Evolutionary conservation across 2,797 vertebrate genomes (phyloP).

Genomic region (Pangasius sanitwongsei): DNA sequence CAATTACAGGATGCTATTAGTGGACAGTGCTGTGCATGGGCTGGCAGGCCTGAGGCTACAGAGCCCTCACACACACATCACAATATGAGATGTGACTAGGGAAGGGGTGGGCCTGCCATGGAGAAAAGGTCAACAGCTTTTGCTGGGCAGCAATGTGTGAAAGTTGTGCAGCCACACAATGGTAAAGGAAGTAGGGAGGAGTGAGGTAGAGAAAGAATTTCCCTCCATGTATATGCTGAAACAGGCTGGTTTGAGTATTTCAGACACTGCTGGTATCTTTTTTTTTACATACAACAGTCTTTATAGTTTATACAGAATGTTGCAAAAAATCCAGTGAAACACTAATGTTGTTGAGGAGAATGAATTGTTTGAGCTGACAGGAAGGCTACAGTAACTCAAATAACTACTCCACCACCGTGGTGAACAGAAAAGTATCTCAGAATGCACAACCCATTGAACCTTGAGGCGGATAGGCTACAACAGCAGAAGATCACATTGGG

Average conservation of each 20-base stretch:
- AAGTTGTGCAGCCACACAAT: slow-evolving; percentile 65
- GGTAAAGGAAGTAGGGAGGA: slow-evolving; percentile 62
- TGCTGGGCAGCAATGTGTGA: slow-evolving; percentile 78
- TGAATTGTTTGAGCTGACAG: background rate
- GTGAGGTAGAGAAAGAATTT: slow-evolving; percentile 17
- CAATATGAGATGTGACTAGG: slow-evolving; percentile 80
- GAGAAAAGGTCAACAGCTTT: slow-evolving; percentile 78
- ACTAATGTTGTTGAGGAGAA: background rate
- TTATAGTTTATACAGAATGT: background rate
- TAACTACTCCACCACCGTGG: background rate
- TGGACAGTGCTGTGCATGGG: slow-evolving; percentile 71
- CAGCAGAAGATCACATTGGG: background rate
- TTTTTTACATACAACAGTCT: background rate
- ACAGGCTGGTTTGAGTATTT: background rate
- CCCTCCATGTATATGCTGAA: background rate
- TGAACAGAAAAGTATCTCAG: background rate
- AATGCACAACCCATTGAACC: background rate
- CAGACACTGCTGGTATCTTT: background rate
- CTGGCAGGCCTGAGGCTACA: slow-evolving; percentile 66
- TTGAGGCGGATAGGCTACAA: background rate
- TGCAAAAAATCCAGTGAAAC: background rate
- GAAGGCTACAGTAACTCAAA: too few relatives aligned
- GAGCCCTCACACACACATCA: slow-evolving; percentile 72
- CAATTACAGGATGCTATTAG: slow-evolving; percentile 74
- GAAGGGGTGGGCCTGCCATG: slow-evolving; percentile 71